A percentile compares a stretch with the other conserved stretches of the same genome.
Conservation (phyloP, 2,113 vertebrate species). For the Varanus salvator region DNA sequence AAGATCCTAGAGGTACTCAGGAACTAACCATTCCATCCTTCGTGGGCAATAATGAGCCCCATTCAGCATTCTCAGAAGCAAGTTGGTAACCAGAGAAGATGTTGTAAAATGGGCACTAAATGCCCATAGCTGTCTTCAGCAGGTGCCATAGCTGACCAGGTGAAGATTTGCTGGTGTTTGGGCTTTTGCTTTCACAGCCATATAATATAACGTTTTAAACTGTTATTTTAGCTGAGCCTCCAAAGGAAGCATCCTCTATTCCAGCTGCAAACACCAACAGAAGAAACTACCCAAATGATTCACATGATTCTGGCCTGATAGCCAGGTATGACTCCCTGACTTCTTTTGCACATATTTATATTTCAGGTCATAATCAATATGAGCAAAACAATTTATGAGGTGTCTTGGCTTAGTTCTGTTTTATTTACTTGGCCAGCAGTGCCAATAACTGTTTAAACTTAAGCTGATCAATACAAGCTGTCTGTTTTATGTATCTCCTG, state of each 20-base stretch:
- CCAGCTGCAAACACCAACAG: constrained; percentile 85
- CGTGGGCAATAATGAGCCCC: not conserved
- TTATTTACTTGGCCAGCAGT: not conserved
- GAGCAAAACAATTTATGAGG: not conserved
- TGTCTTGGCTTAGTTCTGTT: not conserved
- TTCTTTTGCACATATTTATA: not conserved
- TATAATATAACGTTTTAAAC: not conserved
- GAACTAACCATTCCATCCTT: not conserved
- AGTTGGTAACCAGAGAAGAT: not conserved
- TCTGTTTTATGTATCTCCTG: too few species aligned
- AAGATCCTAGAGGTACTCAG: too few species aligned
- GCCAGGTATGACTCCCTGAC: constrained; percentile 69
- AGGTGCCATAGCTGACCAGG: not conserved
- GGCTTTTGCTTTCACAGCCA: not conserved
- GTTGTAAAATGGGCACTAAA: not conserved
- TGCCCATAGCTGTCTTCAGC: not conserved
- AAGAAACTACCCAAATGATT: constrained; percentile 81
- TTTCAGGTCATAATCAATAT: not conserved
- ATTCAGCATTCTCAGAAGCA: not conserved
- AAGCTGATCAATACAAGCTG: too few species aligned
- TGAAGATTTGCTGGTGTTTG: not conserved
- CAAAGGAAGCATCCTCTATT: constrained; percentile 79
- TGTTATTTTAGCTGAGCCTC: constrained; percentile 67
- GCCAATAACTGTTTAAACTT: not conserved
- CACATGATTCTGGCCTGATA: constrained; percentile 66